Conservation (phyloP, 92 coral and sea anemone species). For the Palythoa grandis region DNA sequence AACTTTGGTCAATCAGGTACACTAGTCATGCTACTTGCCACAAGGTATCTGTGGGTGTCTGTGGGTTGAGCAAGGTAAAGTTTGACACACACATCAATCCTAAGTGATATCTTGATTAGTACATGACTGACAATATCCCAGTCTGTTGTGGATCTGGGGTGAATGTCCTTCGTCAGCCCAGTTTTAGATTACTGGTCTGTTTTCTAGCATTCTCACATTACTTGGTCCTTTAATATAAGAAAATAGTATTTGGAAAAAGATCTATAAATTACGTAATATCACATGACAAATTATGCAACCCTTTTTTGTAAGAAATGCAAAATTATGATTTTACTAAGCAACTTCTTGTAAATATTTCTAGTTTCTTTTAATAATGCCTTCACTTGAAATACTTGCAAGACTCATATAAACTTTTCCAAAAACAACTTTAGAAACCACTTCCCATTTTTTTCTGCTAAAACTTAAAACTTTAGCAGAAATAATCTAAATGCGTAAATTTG, state of each 20-base stretch:
- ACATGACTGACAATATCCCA: slow-evolving; percentile 81
- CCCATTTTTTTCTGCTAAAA: no score
- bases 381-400: no score
- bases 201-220: slow-evolving; percentile 92
- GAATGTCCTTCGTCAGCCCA: slow-evolving; percentile 97
- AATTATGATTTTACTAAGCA: no score
- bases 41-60: slow-evolving; percentile 59
- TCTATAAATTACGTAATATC: no score
- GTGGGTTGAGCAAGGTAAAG: slow-evolving; percentile 26
- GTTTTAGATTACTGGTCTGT: slow-evolving; percentile 79
- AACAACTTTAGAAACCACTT: no score
- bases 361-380: no score
- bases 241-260: no score
- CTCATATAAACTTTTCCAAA: no score
- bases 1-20: neutral
- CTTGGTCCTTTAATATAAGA: neutral
- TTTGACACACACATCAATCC: slow-evolving; percentile 59
- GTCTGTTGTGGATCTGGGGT: slow-evolving; percentile 57
- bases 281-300: no score
- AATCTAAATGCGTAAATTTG: neutral
- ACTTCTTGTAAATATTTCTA: no score
- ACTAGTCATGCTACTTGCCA: slow-evolving; percentile 25
- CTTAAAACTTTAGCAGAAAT: no score
- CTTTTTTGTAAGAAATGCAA: no score
- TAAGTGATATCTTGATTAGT: slow-evolving; percentile 66